phyloP scores from a whole-genome alignment of 2,113 vertebrate genomes.

The Petaurus breviceps region DNA sequence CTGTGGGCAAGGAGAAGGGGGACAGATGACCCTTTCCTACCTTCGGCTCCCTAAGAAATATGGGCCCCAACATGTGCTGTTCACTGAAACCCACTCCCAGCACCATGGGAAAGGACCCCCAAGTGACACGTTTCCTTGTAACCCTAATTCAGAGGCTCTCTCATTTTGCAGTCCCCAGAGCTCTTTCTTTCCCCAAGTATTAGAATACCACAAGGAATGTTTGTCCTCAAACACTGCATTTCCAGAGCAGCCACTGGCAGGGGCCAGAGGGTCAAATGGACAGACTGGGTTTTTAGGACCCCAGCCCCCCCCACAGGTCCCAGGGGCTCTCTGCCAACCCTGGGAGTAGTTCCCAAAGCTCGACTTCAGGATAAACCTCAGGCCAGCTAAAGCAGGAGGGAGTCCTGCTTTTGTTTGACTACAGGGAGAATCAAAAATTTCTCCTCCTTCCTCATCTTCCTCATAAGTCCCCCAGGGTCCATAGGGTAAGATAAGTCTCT shows the following conservation, averaged over 20 bases:
- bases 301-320: neutral
- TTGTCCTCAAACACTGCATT: constrained; percentile 57
- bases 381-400: neutral
- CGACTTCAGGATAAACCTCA: neutral
- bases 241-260: constrained; percentile 35
- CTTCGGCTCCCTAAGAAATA: neutral
- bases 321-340: neutral
- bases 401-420: neutral
- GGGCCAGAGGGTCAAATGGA: neutral
- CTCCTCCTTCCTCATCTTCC: neutral
- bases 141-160: neutral
- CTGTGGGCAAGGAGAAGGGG: neutral
- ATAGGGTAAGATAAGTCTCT: neutral
- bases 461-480: neutral
- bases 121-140: neutral
- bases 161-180: neutral
- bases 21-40: neutral
- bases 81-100: neutral
- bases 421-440: neutral
- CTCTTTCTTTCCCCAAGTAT: neutral
- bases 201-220: constrained; percentile 19
- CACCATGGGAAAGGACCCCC: neutral
- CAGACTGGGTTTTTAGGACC: neutral
- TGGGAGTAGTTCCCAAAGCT: neutral
- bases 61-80: neutral